phyloP scores from a whole-genome alignment of 1,140 invertebrate genomes.

The Whitmania pigra region DNA sequence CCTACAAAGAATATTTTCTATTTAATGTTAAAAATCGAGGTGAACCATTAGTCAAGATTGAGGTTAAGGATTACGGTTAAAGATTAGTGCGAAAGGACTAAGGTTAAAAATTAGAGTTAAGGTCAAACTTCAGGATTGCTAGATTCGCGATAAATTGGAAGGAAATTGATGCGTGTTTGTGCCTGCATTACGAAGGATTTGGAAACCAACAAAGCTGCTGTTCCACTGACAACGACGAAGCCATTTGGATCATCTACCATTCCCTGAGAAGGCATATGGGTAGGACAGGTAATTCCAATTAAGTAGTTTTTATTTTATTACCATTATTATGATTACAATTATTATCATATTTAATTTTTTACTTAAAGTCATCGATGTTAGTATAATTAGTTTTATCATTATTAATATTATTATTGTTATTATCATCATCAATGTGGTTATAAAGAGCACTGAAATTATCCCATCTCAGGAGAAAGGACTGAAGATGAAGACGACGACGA shows the following conservation, averaged over 20 bases:
- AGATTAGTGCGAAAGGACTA: no score
- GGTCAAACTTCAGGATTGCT: no score
- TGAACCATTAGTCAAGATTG: no score
- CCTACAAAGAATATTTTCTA: no score
- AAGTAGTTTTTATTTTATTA: neutral
- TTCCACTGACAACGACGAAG: neutral
- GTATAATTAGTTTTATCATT: neutral
- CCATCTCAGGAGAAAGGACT: neutral
- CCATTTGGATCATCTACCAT: neutral
- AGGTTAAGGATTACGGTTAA: no score
- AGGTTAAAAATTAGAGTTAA: no score
- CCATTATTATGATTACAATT: neutral
- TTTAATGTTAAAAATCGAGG: no score
- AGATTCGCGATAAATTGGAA: neutral
- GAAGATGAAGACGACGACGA: no score
- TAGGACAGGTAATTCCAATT: neutral
- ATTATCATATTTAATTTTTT: neutral
- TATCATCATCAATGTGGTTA: neutral
- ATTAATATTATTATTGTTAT: conserved; percentile 3
- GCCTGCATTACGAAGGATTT: no score
- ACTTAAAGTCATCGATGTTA: neutral
- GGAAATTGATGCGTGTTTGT: no score
- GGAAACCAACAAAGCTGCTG: no score
- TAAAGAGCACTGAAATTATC: neutral
- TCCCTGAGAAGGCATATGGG: neutral